These are phyloP conservation scores for Alaudala cheleensis DNA, from an alignment of 2,113 vertebrate genomes.

Conservation along the genomic window DNA sequence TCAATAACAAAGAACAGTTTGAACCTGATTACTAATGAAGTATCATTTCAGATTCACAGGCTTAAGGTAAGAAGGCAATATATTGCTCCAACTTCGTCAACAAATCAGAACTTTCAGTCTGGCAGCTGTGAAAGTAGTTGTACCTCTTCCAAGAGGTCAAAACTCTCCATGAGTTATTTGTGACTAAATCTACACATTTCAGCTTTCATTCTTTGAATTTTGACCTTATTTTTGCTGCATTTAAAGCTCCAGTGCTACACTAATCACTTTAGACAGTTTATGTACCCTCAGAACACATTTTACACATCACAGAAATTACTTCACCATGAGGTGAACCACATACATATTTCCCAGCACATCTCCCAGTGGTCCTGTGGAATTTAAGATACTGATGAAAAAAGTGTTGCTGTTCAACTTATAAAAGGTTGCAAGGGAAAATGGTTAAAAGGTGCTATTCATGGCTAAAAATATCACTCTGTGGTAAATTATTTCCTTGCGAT, in stretches of 20 bases:
- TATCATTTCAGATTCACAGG: neutral
- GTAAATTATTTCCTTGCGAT: neutral
- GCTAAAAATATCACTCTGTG: neutral
- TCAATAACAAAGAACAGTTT: neutral
- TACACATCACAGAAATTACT: too few species aligned
- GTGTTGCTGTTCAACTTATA: neutral
- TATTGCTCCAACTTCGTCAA: neutral
- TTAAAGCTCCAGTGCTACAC: neutral
- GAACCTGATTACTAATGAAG: neutral
- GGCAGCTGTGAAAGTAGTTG: neutral
- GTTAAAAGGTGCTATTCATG: neutral
- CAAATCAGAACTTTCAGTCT: neutral
- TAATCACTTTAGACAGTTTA: neutral
- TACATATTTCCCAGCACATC: neutral
- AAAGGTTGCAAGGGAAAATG: neutral
- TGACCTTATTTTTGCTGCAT: neutral
- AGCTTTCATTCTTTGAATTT: neutral
- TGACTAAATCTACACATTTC: neutral
- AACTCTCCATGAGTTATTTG: neutral
- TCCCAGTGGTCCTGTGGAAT: neutral
- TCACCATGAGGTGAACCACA: neutral
- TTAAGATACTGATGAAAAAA: neutral
- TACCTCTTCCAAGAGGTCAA: neutral
- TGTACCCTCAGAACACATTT: neutral
- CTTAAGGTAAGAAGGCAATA: neutral